Conservation (phyloP, 2,888 invertebrate species). For the Rotaria socialis region DNA sequence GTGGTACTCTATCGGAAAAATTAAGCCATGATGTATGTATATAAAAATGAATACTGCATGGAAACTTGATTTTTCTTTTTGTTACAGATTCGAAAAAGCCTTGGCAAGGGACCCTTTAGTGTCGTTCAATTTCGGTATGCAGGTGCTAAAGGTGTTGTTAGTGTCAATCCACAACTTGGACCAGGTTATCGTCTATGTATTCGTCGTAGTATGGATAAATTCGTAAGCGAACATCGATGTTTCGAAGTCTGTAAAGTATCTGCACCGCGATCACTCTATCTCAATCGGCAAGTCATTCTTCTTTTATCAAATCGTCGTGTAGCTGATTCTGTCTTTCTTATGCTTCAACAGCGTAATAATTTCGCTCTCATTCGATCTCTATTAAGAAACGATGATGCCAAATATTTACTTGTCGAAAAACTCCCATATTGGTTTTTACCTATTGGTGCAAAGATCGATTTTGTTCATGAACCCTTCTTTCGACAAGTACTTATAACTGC, state of each 20-base stretch:
- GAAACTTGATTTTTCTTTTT: too few species aligned
- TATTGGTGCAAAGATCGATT: neutral
- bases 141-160: neutral
- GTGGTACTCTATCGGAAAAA: neutral
- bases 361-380: neutral
- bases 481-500: neutral
- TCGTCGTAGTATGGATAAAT: neutral
- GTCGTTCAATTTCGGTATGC: neutral
- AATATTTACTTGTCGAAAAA: neutral
- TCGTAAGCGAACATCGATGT: neutral
- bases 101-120: neutral
- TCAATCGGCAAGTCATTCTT: neutral
- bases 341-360: neutral
- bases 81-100: too few species aligned
- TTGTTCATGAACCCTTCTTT: neutral
- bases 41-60: too few species aligned
- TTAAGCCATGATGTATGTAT: neutral
- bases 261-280: constrained; percentile 4
- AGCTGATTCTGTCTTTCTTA: neutral
- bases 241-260: neutral
- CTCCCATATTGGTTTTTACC: neutral
- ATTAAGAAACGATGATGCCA: neutral
- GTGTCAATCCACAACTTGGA: too few species aligned
- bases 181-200: neutral
- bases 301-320: neutral